Evolutionary conservation across 2,113 vertebrate species (phyloP), one percentile per base, ranked within the genome.

Genomic region (Microcebus jonahi): DNA sequence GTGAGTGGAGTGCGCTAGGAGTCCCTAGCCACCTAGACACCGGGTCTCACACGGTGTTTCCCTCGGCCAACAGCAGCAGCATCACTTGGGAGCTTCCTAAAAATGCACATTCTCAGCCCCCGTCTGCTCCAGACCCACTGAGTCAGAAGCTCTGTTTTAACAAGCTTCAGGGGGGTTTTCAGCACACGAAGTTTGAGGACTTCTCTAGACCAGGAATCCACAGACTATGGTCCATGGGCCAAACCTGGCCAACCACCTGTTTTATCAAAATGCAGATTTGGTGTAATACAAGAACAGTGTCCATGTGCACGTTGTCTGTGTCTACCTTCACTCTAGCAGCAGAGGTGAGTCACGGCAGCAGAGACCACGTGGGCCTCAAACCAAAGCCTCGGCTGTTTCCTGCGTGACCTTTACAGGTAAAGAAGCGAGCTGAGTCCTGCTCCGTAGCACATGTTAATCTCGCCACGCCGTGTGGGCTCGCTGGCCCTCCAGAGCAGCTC

Each of bases 381-480:
- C 15, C 7, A 39, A 39, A 36, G 21, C 7, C 53, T 39, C 8
- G 50, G 36, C 42, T 73, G 1, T 48, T 48, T 39, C 42, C 7
- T 12, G 0, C 5, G 3, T 45, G 45, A 23, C 70, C 36, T 45
- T 17, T 29, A 13, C 7, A 23, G 14, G 8, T 23, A 12, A 8
- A 14, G 53, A 8, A 14, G n/a, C 3, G 2, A 12, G 53, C 57
- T 81, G 34, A 59, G 3, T 9, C 29, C 48, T 67, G 17, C 31
- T 59, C 36, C 29, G 53, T 36, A 36, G 8, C 48, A 23, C 1
- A 7, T 0, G 14, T 10, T 45, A 75, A 15, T 5, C 6, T 29
- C 0, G 1, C 55, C 42, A 21, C 1, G 1, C 79, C 4, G 0
- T 5, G n/a, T 31, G n/a, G 53, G 21, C 13, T 31, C 20, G 2